Percentiles rank a stretch among this genome's conserved stretches.
These are phyloP conservation scores for Cyrtodaria siliqua DNA, from an alignment of 2,888 invertebrate genomes.

Conservation along the genomic window DNA sequence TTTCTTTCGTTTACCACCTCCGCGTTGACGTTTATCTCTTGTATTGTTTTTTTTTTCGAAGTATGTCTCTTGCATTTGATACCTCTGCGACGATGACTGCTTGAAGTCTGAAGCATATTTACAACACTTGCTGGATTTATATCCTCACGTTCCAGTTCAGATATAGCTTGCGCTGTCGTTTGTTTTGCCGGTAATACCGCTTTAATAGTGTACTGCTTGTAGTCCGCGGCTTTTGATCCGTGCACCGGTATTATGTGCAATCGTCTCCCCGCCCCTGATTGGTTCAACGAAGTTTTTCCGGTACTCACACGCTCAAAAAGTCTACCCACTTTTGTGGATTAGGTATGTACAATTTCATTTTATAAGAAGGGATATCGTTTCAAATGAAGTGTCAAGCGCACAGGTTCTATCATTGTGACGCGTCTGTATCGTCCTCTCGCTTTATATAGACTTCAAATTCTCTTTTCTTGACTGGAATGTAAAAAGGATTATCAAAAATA, in stretches of 20 bases:
- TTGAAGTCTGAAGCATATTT: conserved; percentile 15
- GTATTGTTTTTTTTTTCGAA: not conserved
- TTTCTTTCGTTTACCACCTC: conserved; percentile 10
- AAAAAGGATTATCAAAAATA: conserved; percentile 30
- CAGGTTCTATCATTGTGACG: conserved; percentile 32
- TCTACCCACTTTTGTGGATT: conserved; percentile 58
- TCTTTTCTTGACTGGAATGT: conserved; percentile 34
- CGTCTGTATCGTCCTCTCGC: conserved; percentile 2
- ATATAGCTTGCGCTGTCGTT: conserved; percentile 42
- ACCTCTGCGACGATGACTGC: conserved; percentile 10
- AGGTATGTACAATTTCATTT: conserved; percentile 59
- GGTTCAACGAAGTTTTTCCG: conserved; percentile 28
- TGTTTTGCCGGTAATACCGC: conserved; percentile 52
- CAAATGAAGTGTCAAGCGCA: conserved; percentile 48
- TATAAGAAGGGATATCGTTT: conserved; percentile 36
- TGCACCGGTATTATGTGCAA: conserved; percentile 25
- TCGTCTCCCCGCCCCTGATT: conserved; percentile 36
- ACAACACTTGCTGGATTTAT: conserved; percentile 34
- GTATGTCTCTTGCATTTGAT: conserved; percentile 13
- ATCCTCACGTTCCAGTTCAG: conserved; percentile 40
- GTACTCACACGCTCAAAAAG: conserved; percentile 35
- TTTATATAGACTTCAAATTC: conserved; percentile 58
- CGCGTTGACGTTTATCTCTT: conserved; percentile 23
- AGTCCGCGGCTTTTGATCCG: conserved; percentile 3
- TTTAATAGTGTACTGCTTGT: conserved; percentile 29